These are phyloP conservation scores for Ephialtes manifestator DNA, from an alignment of 2,888 invertebrate species.

Conservation along the genomic window DNA sequence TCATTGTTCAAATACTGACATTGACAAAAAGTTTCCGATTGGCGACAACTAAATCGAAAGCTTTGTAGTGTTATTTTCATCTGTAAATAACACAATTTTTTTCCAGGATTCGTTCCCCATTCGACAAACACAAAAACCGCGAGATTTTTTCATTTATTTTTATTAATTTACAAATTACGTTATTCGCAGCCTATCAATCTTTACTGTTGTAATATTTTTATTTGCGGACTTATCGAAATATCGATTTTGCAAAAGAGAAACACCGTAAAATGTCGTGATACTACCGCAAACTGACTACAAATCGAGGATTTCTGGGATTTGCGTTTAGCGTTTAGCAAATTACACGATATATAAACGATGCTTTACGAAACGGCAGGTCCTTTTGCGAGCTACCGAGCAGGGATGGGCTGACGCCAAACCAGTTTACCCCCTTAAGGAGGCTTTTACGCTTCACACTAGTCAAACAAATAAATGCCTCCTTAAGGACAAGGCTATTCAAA, in stretches of 20 bases:
- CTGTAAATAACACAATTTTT: background rate
- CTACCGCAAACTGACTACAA: background rate
- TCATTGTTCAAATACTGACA: background rate
- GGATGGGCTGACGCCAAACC: too few species aligned
- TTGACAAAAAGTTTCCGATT: constrained; percentile 2
- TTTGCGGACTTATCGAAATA: constrained; percentile 16
- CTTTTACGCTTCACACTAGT: too few species aligned
- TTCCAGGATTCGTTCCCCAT: constrained; percentile 3
- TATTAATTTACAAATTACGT: constrained; percentile 3
- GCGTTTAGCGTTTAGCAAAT: constrained; percentile 30
- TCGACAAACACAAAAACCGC: constrained; percentile 5
- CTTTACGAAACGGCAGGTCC: constrained; percentile 38
- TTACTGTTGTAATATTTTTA: constrained; percentile 13
- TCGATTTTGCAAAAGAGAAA: background rate
- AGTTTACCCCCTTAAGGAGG: too few species aligned
- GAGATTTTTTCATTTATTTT: constrained; percentile 6
- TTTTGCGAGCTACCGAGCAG: background rate
- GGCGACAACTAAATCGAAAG: background rate
- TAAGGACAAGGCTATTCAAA: too few species aligned
- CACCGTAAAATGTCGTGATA: background rate
- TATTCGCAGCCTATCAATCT: background rate
- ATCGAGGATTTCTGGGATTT: background rate
- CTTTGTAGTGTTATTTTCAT: background rate
- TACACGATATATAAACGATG: constrained; percentile 12
- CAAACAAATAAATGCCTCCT: too few species aligned